Evolutionary conservation across 2,113 vertebrate species (phyloP).

Genomic region (Butorides virescens): DNA sequence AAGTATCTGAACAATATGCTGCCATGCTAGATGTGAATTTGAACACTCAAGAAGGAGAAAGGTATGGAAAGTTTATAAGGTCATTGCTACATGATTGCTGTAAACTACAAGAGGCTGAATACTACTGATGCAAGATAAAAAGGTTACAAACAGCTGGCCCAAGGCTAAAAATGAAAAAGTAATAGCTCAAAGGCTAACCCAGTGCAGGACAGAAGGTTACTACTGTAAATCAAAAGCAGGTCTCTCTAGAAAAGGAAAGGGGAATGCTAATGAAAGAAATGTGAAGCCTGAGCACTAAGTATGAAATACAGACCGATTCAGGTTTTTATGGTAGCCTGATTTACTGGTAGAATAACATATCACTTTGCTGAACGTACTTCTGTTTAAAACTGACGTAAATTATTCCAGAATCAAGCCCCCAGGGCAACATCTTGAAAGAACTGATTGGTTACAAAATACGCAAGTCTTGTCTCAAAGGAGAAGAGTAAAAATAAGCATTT

Average conservation of each 20-base stretch:
- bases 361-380: background rate
- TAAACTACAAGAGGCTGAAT: slow-evolving; percentile 53
- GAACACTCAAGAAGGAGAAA: background rate
- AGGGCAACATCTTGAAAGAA: background rate
- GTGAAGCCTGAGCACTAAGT: background rate
- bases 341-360: background rate
- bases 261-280: background rate
- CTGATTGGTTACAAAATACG: background rate
- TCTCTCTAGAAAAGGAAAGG: background rate
- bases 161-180: slow-evolving; percentile 49
- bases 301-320: background rate
- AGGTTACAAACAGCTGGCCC: slow-evolving; percentile 43
- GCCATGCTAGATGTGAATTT: background rate
- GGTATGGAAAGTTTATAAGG: slow-evolving; percentile 31
- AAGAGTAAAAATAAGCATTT: background rate
- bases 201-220: background rate
- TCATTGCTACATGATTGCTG: slow-evolving; percentile 41
- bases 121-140: slow-evolving; percentile 46
- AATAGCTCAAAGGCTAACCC: slow-evolving; percentile 29
- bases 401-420: background rate
- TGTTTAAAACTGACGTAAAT: background rate
- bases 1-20: background rate
- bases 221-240: slow-evolving; percentile 30
- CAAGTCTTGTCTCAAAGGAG: background rate
- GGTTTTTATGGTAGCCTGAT: background rate